phyloP scores from a whole-genome alignment of 64 coral and sea anemone genomes.

The Porites australiensis region DNA sequence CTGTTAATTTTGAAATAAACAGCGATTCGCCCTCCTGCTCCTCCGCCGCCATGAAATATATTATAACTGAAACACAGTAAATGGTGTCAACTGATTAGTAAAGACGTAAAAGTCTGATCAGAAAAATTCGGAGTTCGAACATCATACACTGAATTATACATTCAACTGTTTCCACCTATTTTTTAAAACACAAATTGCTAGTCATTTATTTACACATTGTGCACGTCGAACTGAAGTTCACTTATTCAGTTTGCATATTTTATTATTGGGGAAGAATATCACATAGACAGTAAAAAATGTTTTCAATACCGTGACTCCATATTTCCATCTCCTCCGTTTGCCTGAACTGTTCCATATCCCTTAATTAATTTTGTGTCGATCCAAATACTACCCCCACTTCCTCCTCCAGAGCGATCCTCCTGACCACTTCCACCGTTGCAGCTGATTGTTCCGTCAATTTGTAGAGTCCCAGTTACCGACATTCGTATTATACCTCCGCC shows the following conservation, averaged over 20 bases:
- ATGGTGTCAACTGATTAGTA: not conserved
- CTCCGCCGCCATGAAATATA: conserved; percentile 79
- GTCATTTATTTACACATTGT: too few relatives aligned
- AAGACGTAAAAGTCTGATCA: too few relatives aligned
- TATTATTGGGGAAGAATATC: too few relatives aligned
- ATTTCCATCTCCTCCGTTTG: conserved; percentile 88
- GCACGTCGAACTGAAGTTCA: too few relatives aligned
- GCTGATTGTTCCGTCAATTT: conserved; percentile 90
- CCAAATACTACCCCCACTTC: conserved; percentile 95
- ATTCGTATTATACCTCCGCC: conserved; percentile 89
- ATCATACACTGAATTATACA: too few relatives aligned
- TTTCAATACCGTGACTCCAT: conserved; percentile 29
- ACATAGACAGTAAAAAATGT: not conserved
- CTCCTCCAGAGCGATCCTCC: conserved; percentile 79
- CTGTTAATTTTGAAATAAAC: conserved; percentile 94
- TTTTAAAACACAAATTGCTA: too few relatives aligned
- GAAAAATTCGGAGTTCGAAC: too few relatives aligned
- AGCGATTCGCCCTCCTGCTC: conserved; percentile 89
- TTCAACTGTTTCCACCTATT: too few relatives aligned
- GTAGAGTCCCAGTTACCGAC: conserved; percentile 63
- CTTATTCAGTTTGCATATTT: too few relatives aligned
- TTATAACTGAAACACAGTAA: conserved; percentile 18
- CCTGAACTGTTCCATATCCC: conserved; percentile 91
- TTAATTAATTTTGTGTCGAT: conserved; percentile 88
- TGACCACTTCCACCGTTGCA: conserved; percentile 83